Percentiles rank a stretch among this genome's conserved stretches.
These are phyloP conservation scores for Drosophila meridionalis DNA, from an alignment of 2,888 invertebrate species.

Conservation along the genomic window DNA sequence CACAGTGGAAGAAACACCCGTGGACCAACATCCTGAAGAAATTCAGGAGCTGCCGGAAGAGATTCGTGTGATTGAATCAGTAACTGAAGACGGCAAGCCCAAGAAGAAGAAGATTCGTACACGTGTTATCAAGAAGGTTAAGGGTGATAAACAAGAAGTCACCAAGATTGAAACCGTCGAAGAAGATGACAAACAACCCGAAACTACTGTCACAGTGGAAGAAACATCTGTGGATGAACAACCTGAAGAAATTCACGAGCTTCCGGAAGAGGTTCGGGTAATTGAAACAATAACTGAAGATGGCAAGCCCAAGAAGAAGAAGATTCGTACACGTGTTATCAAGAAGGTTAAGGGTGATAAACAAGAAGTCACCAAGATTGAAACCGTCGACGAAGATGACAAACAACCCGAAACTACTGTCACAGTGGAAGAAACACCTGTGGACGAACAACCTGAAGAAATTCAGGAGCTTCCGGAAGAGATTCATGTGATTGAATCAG, in stretches of 20 bases:
- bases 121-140: constrained; percentile 33
- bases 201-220: constrained; percentile 26
- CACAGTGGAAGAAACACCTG: constrained; percentile 20
- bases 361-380: constrained; percentile 29
- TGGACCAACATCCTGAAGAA: constrained; percentile 19
- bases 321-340: constrained; percentile 29
- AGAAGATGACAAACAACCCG: constrained; percentile 26
- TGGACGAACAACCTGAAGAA: constrained; percentile 10
- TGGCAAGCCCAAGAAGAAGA: constrained; percentile 23
- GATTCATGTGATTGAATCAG: constrained; percentile 20
- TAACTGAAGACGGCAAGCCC: constrained; percentile 20
- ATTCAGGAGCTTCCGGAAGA: constrained; percentile 22
- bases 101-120: constrained; percentile 35
- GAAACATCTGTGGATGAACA: constrained; percentile 14
- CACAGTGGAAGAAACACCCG: constrained; percentile 19
- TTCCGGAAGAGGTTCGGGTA: constrained; percentile 27
- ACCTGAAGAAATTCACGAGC: constrained; percentile 12
- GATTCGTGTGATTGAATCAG: constrained; percentile 23
- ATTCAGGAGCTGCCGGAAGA: constrained; percentile 25
- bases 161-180: constrained; percentile 34
- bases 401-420: constrained; percentile 26
- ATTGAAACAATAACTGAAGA: constrained; percentile 18
- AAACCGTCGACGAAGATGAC: constrained; percentile 29
- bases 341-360: constrained; percentile 29
- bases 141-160: constrained; percentile 31